Base-by-base conservation (phyloP, 2,888 invertebrate species). In the Cheilosia impressa region DNA sequence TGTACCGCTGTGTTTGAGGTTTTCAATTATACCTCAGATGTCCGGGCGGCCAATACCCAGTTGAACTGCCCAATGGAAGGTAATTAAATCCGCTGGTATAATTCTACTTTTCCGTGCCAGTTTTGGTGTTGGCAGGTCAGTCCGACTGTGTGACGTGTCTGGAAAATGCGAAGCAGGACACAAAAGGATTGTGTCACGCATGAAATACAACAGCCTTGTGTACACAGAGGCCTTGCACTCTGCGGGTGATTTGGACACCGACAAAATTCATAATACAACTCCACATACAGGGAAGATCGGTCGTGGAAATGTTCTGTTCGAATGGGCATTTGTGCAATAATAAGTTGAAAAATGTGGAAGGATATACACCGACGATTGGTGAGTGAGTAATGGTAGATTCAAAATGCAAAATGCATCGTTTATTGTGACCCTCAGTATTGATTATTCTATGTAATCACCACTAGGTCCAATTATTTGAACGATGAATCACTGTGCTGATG, bases 51-150 rank as follows among this genome's bases (percentile, higher is more conserved):
- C 34, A 24, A n/a, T 9, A 31, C 2, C 9, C 15, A 55, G 69
- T 71, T 65, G 45, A 53, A 52, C 52, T 71, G 27, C 45, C 63
- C 69, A 52, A 71, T 58, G 71, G 65, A 57, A 66, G 82, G 82
- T 82, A 82, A 82, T 82, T 77, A 71, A 77, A 77, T 82, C 52
- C 58, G 60, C 38, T 77, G 10, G 63, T 45, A 24, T 27, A 19
- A 31, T 31, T 66, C 60, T 58, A 75, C 62, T 41, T 60, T 9
- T 9, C 2, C 7, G 31, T 31, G 22, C 17, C 53, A 34, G 52
- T 57, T 62, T 58, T 24, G 60, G 60, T 43, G 9, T 34, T 2
- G 50, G 80, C 62, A 75, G 75, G 52, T 69, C 22, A 57, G 45
- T 63, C 57, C 53, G 34, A 31, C 15, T 19, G 7, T 58, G 41